Evolutionary conservation across 2,797 vertebrate species (phyloP).

Genomic region (Gobionotothen gibberifrons): DNA sequence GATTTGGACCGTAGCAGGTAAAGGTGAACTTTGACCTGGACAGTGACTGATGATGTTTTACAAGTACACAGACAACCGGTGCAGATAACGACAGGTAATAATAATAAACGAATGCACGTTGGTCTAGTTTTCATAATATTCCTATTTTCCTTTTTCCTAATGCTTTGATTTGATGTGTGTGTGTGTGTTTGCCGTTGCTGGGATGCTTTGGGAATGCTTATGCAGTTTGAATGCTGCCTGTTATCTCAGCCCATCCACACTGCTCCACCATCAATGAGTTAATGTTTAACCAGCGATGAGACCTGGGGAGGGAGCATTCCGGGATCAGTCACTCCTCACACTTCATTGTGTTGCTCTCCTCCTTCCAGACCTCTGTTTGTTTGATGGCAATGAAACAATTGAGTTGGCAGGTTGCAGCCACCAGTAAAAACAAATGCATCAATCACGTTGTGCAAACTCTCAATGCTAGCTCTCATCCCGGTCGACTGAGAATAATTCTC

Average conservation of each 20-base stretch:
- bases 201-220: slow-evolving; percentile 3
- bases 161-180: not conserved
- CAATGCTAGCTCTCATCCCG: slow-evolving; percentile 42
- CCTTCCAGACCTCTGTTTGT: slow-evolving; percentile 57
- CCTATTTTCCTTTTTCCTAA: no score
- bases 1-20: no score
- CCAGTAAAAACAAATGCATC: slow-evolving; percentile 70
- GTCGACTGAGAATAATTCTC: slow-evolving; percentile 45
- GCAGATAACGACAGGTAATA: no score
- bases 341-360: slow-evolving; percentile 61
- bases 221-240: slow-evolving; percentile 17
- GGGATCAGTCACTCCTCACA: slow-evolving; percentile 57
- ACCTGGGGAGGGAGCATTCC: slow-evolving; percentile 31
- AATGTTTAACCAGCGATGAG: slow-evolving; percentile 68
- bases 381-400: slow-evolving; percentile 66
- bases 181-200: slow-evolving; percentile 4
- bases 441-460: slow-evolving; percentile 65
- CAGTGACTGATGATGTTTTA: no score
- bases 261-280: slow-evolving; percentile 32
- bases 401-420: slow-evolving; percentile 49
- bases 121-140: no score
- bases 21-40: no score
- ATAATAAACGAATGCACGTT: no score
- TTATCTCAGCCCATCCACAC: slow-evolving; percentile 33
- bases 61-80: no score